phyloP scores from a whole-genome alignment of 2,797 vertebrate genomes.

The Phoeniculus purpureus region DNA sequence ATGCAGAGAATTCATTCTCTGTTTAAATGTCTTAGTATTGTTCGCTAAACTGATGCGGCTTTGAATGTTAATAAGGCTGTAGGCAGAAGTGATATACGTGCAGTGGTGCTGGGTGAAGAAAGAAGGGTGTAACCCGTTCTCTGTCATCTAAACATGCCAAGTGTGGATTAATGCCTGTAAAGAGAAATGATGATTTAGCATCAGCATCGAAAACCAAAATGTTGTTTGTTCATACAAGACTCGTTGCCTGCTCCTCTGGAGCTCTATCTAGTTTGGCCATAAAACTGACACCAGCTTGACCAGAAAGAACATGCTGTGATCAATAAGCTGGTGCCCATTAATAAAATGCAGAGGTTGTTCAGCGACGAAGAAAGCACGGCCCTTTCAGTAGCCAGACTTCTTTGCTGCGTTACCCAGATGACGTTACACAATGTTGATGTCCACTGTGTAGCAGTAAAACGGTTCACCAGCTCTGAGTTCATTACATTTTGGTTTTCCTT shows the following conservation, averaged over 20 bases:
- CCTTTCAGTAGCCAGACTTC: slow-evolving; percentile 22
- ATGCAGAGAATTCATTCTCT: slow-evolving; percentile 26
- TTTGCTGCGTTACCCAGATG: slow-evolving; percentile 20
- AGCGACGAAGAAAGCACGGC: slow-evolving; percentile 23
- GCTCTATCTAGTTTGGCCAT: not conserved
- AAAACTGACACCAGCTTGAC: not conserved
- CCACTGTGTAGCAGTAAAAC: slow-evolving; percentile 13
- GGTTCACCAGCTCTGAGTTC: not conserved
- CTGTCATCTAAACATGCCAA: not conserved
- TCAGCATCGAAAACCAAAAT: rapidly evolving
- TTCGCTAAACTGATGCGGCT: not conserved
- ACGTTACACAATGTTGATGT: not conserved
- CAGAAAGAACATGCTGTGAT: not conserved
- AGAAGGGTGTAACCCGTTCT: not conserved
- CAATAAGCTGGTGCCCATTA: not conserved
- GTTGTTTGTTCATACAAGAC: not conserved
- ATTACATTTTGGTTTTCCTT: slow-evolving; percentile 7
- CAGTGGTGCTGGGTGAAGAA: not conserved
- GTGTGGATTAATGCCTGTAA: not conserved
- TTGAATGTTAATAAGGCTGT: slow-evolving; percentile 5
- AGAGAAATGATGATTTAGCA: not conserved
- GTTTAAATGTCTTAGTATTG: slow-evolving; percentile 18
- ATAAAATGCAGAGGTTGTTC: not conserved
- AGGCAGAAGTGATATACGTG: not conserved
- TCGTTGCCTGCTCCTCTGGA: not conserved